Percentiles rank a stretch among this genome's conserved stretches.
Evolutionary conservation across 1,140 invertebrate species (phyloP).

Genomic region (Tetramorium alpestre): DNA sequence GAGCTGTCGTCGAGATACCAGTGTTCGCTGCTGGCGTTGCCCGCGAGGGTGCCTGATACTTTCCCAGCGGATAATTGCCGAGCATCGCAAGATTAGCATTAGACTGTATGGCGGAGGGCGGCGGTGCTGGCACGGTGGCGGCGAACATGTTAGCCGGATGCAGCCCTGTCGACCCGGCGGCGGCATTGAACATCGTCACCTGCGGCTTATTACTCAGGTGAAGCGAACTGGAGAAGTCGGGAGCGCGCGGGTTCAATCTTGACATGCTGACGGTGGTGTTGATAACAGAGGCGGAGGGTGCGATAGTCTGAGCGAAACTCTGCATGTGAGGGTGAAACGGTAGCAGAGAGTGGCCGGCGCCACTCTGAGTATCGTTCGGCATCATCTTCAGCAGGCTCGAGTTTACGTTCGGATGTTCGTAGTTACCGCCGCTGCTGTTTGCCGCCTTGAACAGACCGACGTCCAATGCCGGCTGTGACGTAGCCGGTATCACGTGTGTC

Average conservation of each 20-base stretch:
- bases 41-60: slow-evolving; percentile 78
- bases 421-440: slow-evolving; percentile 74
- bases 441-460: slow-evolving; percentile 75
- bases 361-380: slow-evolving; percentile 78
- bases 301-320: slow-evolving; percentile 82
- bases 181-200: slow-evolving; percentile 83
- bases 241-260: slow-evolving; percentile 94
- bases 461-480: slow-evolving; percentile 76
- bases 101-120: slow-evolving; percentile 85
- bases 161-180: slow-evolving; percentile 59
- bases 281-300: slow-evolving; percentile 78
- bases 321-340: slow-evolving; percentile 83
- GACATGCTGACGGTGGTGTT: slow-evolving; percentile 88
- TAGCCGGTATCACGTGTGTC: slow-evolving; percentile 75
- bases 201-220: slow-evolving; percentile 84
- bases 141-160: slow-evolving; percentile 81
- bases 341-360: slow-evolving; percentile 76
- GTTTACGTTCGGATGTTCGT: slow-evolving; percentile 81
- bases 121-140: slow-evolving; percentile 80
- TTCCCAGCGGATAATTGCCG: slow-evolving; percentile 80
- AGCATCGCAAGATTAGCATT: slow-evolving; percentile 78
- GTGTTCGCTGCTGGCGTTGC: slow-evolving; percentile 56
- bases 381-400: slow-evolving; percentile 84
- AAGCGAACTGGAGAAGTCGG: slow-evolving; percentile 90
- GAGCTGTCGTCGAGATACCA: slow-evolving; percentile 75